Evolutionary conservation across 2,888 invertebrate genomes (phyloP), one percentile per base, ranked within the genome.

Genomic region (Spilarctia lutea): DNA sequence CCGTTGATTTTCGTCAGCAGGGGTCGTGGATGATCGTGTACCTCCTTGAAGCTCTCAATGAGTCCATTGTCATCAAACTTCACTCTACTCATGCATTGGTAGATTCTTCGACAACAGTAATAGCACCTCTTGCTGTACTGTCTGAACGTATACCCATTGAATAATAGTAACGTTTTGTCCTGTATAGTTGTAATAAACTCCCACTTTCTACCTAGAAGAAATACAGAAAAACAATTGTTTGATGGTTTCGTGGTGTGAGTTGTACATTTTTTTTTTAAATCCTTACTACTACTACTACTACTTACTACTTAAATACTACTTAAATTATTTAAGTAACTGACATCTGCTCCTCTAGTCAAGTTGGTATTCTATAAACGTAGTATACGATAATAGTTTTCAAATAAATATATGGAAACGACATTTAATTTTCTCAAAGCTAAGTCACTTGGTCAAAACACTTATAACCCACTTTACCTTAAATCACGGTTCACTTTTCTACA

Each of bases 161-260:
- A 52, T 73, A 85, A 69, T 10, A 85, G 76, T 52, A 90, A 33
- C 27, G 42, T 74, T 27, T 68, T 70, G 2, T 83, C 81, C 11
- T 72, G 74, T 20, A 24, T 13, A 13, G 72, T 70, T 35, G 65
- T 72, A 27, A 80, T 78, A 60, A 68, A 80, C 20, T 75, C 65
- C 42, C 60, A 73, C 2, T 63, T 60, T 13, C 20, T 24, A 16
- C 7, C 72, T 73, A 60, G n/a, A 68, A 63, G 4, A 63, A 63
- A 63, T 13, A 30, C 3, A 16, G 27, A 18, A 30, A 63, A 16
- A 63, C 3, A 13, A 18, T 30, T 30, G 16, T 30, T 63, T 63
- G n/a, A 56, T 27, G 4, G 11, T 10, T 10, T 11, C 10, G 1
- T 39, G 11, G 39, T 7, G 39, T 39, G 39, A 4, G 39, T 39